These are phyloP conservation scores for Drosophila stalkeri DNA, from an alignment of 2,888 invertebrate genomes.

Conservation along the genomic window DNA sequence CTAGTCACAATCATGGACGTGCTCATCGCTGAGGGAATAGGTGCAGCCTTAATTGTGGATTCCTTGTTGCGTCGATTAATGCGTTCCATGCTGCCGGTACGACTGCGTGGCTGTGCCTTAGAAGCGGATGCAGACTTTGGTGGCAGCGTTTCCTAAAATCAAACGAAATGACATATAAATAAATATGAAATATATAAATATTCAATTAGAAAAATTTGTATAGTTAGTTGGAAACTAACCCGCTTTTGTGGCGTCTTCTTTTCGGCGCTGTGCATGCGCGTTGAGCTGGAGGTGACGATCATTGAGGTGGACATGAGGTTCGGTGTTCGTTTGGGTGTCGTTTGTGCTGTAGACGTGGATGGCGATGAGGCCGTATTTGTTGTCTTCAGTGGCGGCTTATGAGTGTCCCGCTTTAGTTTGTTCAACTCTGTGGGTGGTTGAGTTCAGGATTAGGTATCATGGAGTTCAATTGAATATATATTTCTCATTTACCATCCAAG, in stretches of 20 bases:
- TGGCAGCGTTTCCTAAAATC: conserved; percentile 64
- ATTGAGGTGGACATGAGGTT: conserved; percentile 84
- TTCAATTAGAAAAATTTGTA: not conserved
- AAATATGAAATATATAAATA: not conserved
- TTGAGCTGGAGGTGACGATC: conserved; percentile 82
- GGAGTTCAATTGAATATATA: not conserved
- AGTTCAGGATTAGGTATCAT: not conserved
- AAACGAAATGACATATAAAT: not conserved
- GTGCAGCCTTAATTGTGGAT: conserved; percentile 56
- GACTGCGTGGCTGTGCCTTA: conserved; percentile 61
- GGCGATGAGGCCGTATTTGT: conserved; percentile 71
- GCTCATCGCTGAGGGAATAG: conserved; percentile 62
- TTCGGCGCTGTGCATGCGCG: conserved; percentile 82
- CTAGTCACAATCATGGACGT: conserved; percentile 73
- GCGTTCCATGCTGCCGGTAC: conserved; percentile 69
- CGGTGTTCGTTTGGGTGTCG: conserved; percentile 85
- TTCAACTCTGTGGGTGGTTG: conserved; percentile 73
- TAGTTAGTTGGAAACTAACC: conserved; percentile 59
- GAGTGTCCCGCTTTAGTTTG: conserved; percentile 84
- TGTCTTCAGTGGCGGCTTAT: conserved; percentile 86
- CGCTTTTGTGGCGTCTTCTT: conserved; percentile 83
- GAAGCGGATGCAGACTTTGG: conserved; percentile 71
- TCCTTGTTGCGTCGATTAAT: conserved; percentile 58
- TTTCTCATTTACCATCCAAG: conserved; percentile 76
- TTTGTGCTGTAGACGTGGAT: conserved; percentile 82